Conservation (phyloP, 2,888 invertebrate species). For the Patella ulyssiponensis region DNA sequence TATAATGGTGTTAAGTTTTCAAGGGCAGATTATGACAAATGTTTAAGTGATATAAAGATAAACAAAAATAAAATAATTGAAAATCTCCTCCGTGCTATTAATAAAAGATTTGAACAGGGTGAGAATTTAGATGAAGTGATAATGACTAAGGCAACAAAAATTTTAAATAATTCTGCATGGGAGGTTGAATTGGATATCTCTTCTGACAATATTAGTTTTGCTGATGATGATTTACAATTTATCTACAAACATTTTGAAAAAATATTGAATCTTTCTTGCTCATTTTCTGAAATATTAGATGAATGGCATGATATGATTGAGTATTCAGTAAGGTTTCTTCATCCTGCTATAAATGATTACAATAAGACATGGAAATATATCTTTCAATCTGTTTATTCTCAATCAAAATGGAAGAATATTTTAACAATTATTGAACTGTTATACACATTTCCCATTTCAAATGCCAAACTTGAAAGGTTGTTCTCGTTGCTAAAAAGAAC, state of each 20-base stretch:
- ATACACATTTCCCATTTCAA: neutral
- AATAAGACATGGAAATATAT: neutral
- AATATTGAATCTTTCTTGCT: neutral
- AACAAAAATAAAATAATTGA: too few species aligned
- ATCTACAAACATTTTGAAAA: neutral
- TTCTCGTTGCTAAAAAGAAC: neutral
- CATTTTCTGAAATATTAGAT: neutral
- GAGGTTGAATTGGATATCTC: too few species aligned
- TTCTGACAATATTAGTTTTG: neutral
- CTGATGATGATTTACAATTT: slow-evolving; percentile 5
- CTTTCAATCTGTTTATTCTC: neutral
- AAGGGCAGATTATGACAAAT: too few species aligned
- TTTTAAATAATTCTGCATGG: too few species aligned
- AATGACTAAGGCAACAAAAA: too few species aligned
- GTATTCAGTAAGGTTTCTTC: neutral
- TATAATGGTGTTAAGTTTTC: too few species aligned
- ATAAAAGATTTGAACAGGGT: too few species aligned
- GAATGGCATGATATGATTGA: neutral
- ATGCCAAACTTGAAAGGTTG: slow-evolving; percentile 4
- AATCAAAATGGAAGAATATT: too few species aligned
- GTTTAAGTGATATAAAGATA: too few species aligned
- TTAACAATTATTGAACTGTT: neutral
- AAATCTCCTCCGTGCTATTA: too few species aligned
- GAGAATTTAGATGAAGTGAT: too few species aligned
- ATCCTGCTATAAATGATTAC: neutral